phyloP scores from a whole-genome alignment of 2,797 vertebrate genomes.

The Lepidocolaptes lacrymiger region DNA sequence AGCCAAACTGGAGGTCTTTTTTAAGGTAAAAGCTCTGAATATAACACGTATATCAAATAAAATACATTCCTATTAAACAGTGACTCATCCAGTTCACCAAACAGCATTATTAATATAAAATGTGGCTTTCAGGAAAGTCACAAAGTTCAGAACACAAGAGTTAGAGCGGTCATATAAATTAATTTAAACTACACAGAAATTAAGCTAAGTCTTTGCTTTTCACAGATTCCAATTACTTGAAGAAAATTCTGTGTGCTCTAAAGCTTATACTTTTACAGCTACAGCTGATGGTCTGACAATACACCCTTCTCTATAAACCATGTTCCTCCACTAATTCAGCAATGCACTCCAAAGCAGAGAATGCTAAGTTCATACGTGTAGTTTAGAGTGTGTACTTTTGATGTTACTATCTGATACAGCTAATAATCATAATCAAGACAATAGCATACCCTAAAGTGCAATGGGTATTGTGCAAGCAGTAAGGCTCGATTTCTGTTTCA shows the following conservation, averaged over 20 bases:
- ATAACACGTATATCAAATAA: background rate
- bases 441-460: background rate
- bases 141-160: background rate
- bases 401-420: background rate
- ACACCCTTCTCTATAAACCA: background rate
- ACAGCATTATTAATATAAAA: background rate
- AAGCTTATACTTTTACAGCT: background rate
- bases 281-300: background rate
- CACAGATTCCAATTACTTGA: background rate
- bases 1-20: background rate
- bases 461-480: background rate
- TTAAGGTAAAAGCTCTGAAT: background rate
- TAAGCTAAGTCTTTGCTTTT: background rate
- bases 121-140: background rate
- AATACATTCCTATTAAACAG: background rate
- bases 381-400: background rate
- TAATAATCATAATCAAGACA: background rate
- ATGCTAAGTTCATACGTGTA: accelerated
- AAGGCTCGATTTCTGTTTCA: background rate
- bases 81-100: background rate
- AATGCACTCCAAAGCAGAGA: background rate
- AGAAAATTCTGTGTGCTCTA: background rate
- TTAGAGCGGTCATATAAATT: background rate
- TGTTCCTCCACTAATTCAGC: background rate
- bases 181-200: background rate